These are phyloP conservation scores for Oreochromis niloticus DNA, from an alignment of 2,113 vertebrate genomes.

Conservation along the genomic window DNA sequence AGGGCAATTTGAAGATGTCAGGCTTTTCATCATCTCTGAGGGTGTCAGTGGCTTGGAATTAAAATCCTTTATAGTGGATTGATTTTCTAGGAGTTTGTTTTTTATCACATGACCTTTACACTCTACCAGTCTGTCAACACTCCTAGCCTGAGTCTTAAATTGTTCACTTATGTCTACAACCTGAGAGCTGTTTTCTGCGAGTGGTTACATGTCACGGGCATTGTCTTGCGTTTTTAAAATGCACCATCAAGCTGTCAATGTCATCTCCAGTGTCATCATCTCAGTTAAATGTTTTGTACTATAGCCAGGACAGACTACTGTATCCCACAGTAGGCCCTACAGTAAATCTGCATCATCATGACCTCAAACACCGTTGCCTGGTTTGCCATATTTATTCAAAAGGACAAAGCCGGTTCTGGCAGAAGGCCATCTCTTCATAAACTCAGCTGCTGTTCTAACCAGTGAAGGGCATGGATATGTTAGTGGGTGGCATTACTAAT, in stretches of 20 bases:
- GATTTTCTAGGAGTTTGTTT: constrained; percentile 40
- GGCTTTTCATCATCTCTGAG: constrained; percentile 57
- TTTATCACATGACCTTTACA: constrained; percentile 47
- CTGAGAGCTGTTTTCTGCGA: background rate
- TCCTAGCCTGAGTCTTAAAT: background rate
- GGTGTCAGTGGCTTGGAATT: constrained; percentile 64
- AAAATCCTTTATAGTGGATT: constrained; percentile 65
- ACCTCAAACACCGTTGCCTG: constrained; percentile 2
- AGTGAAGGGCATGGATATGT: constrained; percentile 37
- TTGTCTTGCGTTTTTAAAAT: background rate
- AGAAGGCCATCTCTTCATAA: background rate
- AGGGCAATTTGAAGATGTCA: constrained; percentile 70
- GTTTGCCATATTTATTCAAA: constrained; percentile 11
- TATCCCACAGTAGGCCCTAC: background rate
- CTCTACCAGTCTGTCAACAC: constrained; percentile 27
- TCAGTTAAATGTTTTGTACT: background rate
- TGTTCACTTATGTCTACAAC: background rate
- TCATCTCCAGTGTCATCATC: background rate
- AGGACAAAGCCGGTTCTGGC: background rate
- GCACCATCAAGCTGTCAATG: background rate
- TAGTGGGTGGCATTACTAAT: constrained; percentile 41
- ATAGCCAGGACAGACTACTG: constrained; percentile 5
- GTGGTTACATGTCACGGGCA: background rate
- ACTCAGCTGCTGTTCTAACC: constrained; percentile 5
- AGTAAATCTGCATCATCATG: constrained; percentile 34